Percentiles rank a stretch among this genome's conserved stretches.
Conservation (phyloP, 2,797 vertebrate genomes). For the Tragopan temminckii region DNA sequence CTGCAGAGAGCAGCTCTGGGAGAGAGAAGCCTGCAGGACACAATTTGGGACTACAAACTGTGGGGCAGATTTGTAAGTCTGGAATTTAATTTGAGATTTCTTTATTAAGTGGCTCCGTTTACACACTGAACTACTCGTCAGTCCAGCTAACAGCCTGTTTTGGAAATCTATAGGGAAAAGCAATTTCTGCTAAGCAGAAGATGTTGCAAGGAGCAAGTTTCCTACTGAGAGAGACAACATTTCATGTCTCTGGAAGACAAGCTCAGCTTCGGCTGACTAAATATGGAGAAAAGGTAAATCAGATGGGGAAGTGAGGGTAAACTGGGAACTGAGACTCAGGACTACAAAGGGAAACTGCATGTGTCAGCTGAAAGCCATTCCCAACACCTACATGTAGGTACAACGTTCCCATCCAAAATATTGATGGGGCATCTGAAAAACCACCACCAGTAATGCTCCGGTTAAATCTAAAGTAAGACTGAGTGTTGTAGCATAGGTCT, state of each 20-base stretch:
- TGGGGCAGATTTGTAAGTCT: not conserved
- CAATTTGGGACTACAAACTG: not conserved
- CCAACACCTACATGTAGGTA: fast-evolving
- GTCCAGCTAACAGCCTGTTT: not conserved
- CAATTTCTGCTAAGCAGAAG: not conserved
- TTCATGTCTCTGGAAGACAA: constrained; percentile 19
- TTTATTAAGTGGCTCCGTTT: not conserved
- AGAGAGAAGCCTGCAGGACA: not conserved
- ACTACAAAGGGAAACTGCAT: fast-evolving
- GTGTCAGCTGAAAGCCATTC: not conserved
- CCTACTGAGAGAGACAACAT: not conserved
- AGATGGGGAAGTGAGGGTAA: constrained; percentile 33
- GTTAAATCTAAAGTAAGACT: not conserved
- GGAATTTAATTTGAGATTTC: not conserved
- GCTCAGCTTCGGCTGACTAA: constrained; percentile 51
- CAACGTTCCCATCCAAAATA: not conserved
- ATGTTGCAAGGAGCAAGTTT: constrained; percentile 9
- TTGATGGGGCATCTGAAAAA: not conserved
- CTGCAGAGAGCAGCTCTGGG: not conserved
- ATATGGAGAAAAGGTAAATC: constrained; percentile 63
- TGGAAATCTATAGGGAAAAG: not conserved
- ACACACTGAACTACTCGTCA: not conserved
- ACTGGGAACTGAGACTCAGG: not conserved
- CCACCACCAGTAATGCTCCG: not conserved
- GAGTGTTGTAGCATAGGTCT: not conserved